phyloP scores from a whole-genome alignment of 2,113 vertebrate species.

The Hypocryptadius cinnamomeus region DNA sequence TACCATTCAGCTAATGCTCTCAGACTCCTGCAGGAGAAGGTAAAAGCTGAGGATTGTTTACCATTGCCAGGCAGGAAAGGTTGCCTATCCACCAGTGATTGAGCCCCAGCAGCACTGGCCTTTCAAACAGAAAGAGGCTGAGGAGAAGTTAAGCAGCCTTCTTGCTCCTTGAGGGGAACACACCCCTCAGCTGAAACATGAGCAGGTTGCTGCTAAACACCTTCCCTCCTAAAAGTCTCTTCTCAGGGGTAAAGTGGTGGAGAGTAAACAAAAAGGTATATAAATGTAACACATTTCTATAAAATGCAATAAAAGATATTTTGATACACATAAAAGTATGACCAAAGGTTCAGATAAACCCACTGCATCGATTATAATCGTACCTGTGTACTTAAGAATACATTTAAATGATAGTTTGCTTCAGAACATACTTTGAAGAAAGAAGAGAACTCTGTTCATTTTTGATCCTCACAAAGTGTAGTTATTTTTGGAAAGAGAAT shows the following conservation, averaged over 20 bases:
- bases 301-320: background rate
- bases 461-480: constrained; percentile 44
- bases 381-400: background rate
- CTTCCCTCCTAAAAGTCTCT: background rate
- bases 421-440: constrained; percentile 16
- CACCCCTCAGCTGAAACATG: background rate
- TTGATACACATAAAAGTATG: background rate
- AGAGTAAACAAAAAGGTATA: background rate
- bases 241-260: background rate
- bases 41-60: constrained; percentile 47
- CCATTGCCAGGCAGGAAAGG: constrained; percentile 45
- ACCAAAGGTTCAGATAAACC: constrained; percentile 29
- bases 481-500: constrained; percentile 46
- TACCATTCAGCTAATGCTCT: background rate
- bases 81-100: constrained; percentile 49
- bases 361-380: background rate
- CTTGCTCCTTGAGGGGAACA: constrained; percentile 29
- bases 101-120: constrained; percentile 57
- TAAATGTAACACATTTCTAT: background rate
- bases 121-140: constrained; percentile 21
- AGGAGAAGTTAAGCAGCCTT: constrained; percentile 47
- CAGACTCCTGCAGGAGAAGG: constrained; percentile 10
- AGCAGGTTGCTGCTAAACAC: background rate
- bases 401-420: constrained; percentile 17
- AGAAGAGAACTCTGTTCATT: constrained; percentile 23